phyloP scores from a whole-genome alignment of 2,888 invertebrate genomes.

The Xestia c-nigrum region DNA sequence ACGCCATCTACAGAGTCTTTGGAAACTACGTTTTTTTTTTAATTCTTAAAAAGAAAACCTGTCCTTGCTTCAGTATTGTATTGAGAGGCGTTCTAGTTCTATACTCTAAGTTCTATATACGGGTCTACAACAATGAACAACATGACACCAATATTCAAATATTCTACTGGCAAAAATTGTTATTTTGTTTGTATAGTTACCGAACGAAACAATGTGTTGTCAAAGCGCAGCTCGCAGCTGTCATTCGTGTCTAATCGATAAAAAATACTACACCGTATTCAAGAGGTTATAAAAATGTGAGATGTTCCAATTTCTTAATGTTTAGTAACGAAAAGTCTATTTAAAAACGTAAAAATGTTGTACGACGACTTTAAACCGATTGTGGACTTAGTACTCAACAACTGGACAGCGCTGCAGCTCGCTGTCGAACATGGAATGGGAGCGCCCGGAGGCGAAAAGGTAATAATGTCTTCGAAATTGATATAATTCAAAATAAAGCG shows the following conservation, averaged over 20 bases:
- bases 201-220: neutral
- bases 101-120: neutral
- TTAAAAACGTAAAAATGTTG: constrained; percentile 74
- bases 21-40: too few species aligned
- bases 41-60: too few species aligned
- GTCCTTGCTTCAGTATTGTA: too few species aligned
- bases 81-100: neutral
- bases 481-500: neutral
- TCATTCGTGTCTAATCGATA: constrained; percentile 42
- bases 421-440: constrained; percentile 94
- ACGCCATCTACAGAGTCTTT: too few species aligned
- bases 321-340: constrained; percentile 34
- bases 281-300: constrained; percentile 75
- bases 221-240: constrained; percentile 6
- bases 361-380: constrained; percentile 91
- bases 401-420: constrained; percentile 93
- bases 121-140: neutral
- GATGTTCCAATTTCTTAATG: constrained; percentile 29
- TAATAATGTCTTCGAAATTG: constrained; percentile 68
- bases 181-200: neutral
- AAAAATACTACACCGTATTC: constrained; percentile 11
- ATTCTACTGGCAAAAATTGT: neutral
- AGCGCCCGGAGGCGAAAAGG: constrained; percentile 92
- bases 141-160: neutral
- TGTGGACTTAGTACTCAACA: constrained; percentile 92